These are phyloP conservation scores for Carcinoscorpius rotundicauda DNA, from an alignment of 1,140 invertebrate genomes.

Conservation along the genomic window DNA sequence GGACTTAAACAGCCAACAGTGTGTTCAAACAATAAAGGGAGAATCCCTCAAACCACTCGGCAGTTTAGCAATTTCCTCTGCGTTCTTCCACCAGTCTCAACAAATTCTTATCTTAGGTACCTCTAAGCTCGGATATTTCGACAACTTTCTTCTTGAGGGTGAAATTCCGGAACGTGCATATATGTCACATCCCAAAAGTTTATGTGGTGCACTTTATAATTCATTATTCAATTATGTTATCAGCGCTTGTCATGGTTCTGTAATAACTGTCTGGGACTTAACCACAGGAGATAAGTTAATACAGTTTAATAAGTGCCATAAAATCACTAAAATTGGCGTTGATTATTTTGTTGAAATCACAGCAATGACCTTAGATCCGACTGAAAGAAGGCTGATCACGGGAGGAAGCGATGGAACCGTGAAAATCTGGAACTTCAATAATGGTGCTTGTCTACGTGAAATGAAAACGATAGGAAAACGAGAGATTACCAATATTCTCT, in stretches of 20 bases:
- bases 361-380: slow-evolving; percentile 55
- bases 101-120: too few species aligned
- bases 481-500: slow-evolving; percentile 32
- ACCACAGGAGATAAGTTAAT: neutral
- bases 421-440: slow-evolving; percentile 67
- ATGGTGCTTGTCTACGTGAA: slow-evolving; percentile 47
- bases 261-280: slow-evolving; percentile 4
- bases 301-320: slow-evolving; percentile 4
- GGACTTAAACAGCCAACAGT: too few species aligned
- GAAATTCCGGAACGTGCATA: too few species aligned
- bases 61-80: too few species aligned
- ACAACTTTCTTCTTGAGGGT: too few species aligned
- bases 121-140: too few species aligned
- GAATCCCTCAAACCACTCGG: too few species aligned
- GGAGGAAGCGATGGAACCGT: slow-evolving; percentile 52
- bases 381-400: slow-evolving; percentile 51
- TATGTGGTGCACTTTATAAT: neutral
- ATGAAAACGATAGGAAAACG: slow-evolving; percentile 23
- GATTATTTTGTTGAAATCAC: slow-evolving; percentile 49
- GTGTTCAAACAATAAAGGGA: too few species aligned
- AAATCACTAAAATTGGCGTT: neutral
- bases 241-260: slow-evolving; percentile 6
- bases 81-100: too few species aligned
- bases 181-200: neutral
- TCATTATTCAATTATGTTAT: slow-evolving; percentile 5